Base-by-base conservation (phyloP, 2,888 invertebrate species). In the Bimastos eiseni region DNA sequence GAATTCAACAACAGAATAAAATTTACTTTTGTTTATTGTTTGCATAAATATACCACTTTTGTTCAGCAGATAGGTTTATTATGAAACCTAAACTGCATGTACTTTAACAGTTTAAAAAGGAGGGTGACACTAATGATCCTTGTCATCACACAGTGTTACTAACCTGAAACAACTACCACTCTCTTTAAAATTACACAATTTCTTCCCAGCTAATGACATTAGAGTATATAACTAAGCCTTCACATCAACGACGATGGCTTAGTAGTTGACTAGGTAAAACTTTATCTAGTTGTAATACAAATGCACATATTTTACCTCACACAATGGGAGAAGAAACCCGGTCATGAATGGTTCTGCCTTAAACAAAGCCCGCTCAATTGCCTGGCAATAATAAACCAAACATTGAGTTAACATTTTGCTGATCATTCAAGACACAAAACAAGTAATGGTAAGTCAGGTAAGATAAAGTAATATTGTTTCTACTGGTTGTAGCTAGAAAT, bases 261-360 rank as follows among this genome's bases (percentile, higher is more conserved):
- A 84, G 19, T 33, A 86, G 37, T 86, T n/a, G n/a, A 21, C 37
- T 86, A 36, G 83, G 1, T 83, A n/a, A 17, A 30, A 70, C 70
- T 55, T 30, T 70, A 70, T 70, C 70, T 70, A 8, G 70, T 70
- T 70, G 30, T n/a, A 49, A 70, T 49, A 70, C 1, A 55, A 55
- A 21, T n/a, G 21, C 34, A 33, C 17, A n/a, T 41, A 89, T 37
- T 93, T 93, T 94, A 96, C 96, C 95, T 96, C 96, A 94, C 96
- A 96, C 30, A 97, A 94, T 30, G 97, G 96, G 49, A 97, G 94
- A 30, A 97, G 94, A 92, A 97, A 95, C 92, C 96, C 99, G 96
- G 99, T 99, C 97, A 99, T 99, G 94, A 99, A 99, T 86, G 98
- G 99, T 37, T 97, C 98, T 86, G 99, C 99, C 95, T 99, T 99